Conservation (phyloP, 2,113 vertebrate genomes). For the Merops nubicus region DNA sequence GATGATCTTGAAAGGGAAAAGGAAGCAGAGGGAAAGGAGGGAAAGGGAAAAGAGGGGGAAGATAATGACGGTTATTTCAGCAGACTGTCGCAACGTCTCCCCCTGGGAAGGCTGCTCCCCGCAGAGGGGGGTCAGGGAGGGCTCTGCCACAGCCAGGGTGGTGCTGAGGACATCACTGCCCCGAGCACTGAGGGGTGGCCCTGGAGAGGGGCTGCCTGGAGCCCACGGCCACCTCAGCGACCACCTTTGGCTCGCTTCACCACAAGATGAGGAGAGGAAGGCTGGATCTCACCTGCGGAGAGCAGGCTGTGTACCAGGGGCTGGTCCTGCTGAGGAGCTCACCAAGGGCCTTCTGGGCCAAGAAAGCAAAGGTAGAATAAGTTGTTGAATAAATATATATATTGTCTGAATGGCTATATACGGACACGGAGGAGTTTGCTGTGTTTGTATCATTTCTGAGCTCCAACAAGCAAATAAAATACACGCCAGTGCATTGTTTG, state of each 20-base stretch:
- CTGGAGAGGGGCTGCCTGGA: neutral
- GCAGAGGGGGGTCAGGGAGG: neutral
- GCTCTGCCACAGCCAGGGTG: neutral
- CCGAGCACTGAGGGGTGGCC: neutral
- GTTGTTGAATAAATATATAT: neutral
- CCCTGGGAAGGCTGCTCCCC: neutral
- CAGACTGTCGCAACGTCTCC: neutral
- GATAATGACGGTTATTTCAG: constrained; percentile 37
- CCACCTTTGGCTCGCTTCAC: neutral
- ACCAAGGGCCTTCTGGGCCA: neutral
- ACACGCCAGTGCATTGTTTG: neutral
- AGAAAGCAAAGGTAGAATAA: constrained; percentile 37
- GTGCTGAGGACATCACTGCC: neutral
- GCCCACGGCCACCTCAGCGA: accelerated
- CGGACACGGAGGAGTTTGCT: constrained; percentile 41
- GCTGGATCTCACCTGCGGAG: neutral
- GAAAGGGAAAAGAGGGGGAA: neutral
- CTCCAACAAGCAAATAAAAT: constrained; percentile 58
- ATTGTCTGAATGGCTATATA: neutral
- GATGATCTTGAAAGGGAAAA: constrained; percentile 48
- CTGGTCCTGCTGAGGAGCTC: neutral
- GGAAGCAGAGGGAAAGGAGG: neutral
- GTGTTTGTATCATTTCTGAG: constrained; percentile 56
- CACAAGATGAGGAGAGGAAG: neutral
- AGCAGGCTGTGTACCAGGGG: neutral